Evolutionary conservation across 2,113 vertebrate genomes (phyloP).

Genomic region (Amblyornis subalaris): DNA sequence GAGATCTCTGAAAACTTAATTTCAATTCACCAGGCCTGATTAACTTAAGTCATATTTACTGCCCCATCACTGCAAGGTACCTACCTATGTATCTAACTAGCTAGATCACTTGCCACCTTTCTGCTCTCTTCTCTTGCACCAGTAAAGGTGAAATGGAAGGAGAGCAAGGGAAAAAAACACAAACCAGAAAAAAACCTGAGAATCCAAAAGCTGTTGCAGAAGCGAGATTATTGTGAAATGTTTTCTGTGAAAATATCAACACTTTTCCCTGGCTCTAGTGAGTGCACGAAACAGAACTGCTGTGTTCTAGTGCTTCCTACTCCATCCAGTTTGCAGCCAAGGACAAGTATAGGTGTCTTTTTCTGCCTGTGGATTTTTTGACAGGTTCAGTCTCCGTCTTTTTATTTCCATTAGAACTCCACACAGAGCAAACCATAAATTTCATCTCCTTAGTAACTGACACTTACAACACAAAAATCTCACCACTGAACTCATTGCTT

Average conservation of each 20-base stretch:
- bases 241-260: slow-evolving; percentile 32
- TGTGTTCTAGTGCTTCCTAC: not conserved
- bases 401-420: not conserved
- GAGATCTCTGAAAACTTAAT: not conserved
- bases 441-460: slow-evolving; percentile 12
- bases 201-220: not conserved
- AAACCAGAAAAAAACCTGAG: not conserved
- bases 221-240: not conserved
- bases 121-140: not conserved
- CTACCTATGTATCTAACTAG: not conserved
- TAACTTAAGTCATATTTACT: not conserved
- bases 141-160: not conserved
- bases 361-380: not conserved
- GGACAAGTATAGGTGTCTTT: not conserved
- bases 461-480: slow-evolving; percentile 6
- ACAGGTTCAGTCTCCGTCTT: not conserved
- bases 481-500: not conserved
- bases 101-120: not conserved
- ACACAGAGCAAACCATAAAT: not conserved
- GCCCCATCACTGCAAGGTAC: not conserved
- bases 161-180: not conserved
- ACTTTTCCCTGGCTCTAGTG: not conserved
- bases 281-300: not conserved
- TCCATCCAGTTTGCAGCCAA: not conserved
- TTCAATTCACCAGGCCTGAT: not conserved